These are phyloP conservation scores for Aldabrachelys gigantea DNA, from an alignment of 2,113 vertebrate genomes.

Conservation along the genomic window DNA sequence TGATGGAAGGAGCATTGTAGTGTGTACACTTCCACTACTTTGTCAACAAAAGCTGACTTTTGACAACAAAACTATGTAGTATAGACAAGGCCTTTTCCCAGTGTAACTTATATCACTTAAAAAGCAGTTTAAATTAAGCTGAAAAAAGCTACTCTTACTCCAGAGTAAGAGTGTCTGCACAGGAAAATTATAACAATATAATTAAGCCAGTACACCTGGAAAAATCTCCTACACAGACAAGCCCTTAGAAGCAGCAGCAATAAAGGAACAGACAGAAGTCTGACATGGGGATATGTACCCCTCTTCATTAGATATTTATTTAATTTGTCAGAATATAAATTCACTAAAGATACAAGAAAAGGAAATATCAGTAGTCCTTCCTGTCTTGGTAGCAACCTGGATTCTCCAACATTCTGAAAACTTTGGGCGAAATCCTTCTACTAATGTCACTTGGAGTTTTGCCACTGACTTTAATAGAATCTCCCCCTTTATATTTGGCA, in stretches of 20 bases:
- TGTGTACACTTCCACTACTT: not conserved
- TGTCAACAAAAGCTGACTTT: too few species aligned
- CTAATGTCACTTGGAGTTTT: not conserved
- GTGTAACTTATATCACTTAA: not conserved
- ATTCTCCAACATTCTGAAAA: not conserved
- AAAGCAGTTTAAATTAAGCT: not conserved
- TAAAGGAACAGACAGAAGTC: not conserved
- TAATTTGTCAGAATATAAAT: not conserved
- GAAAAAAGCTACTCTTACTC: not conserved
- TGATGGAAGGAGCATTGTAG: not conserved
- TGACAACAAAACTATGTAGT: too few species aligned
- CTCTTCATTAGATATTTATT: not conserved
- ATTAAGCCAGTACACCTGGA: not conserved
- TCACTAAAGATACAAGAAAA: not conserved
- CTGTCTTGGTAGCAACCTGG: not conserved
- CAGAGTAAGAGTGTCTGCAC: not conserved
- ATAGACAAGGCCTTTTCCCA: not conserved
- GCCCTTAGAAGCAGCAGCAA: not conserved
- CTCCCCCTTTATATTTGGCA: too few species aligned
- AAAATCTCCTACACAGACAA: not conserved
- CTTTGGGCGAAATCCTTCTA: not conserved
- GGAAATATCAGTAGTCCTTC: not conserved
- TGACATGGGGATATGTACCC: not conserved
- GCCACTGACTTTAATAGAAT: not conserved
- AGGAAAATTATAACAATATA: not conserved